Percentiles rank a stretch among this genome's conserved stretches.
Evolutionary conservation across 2,888 invertebrate genomes (phyloP).

Genomic region (Hybos culiciformis): DNA sequence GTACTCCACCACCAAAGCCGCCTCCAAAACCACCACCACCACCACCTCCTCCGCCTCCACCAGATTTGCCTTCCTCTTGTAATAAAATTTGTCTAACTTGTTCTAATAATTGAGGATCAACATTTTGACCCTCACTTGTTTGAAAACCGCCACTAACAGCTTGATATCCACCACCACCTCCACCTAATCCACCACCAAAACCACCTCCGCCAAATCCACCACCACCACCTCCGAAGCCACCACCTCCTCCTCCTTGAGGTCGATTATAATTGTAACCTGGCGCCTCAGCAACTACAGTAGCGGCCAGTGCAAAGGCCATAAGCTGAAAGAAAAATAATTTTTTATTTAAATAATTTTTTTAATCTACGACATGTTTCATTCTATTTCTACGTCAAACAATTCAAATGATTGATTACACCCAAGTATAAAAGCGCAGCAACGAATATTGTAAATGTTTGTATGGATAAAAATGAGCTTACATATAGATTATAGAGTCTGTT

Average conservation of each 20-base stretch:
- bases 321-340: slow-evolving; percentile 44
- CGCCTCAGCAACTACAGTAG: slow-evolving; percentile 59
- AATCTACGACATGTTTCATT: slow-evolving; percentile 2
- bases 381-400: too few species aligned
- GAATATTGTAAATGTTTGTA: too few species aligned
- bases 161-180: slow-evolving; percentile 60
- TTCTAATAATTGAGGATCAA: slow-evolving; percentile 65
- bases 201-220: slow-evolving; percentile 34
- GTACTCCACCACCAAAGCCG: slow-evolving; percentile 38
- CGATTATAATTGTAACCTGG: slow-evolving; percentile 63
- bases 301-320: slow-evolving; percentile 68
- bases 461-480: too few species aligned
- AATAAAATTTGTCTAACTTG: slow-evolving; percentile 74
- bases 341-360: slow-evolving; percentile 3
- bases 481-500: too few species aligned
- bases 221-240: slow-evolving; percentile 35
- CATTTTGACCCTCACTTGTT: slow-evolving; percentile 70
- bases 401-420: too few species aligned
- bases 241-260: slow-evolving; percentile 41
- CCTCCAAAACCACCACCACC: slow-evolving; percentile 30
- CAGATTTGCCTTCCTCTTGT: slow-evolving; percentile 58
- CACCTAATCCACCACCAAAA: slow-evolving; percentile 35
- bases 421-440: too few species aligned
- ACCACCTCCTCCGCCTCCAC: slow-evolving; percentile 40
- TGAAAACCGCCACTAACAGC: slow-evolving; percentile 66